Percentiles rank a stretch among this genome's conserved stretches.
Evolutionary conservation across 1,140 invertebrate genomes (phyloP).

Genomic region (Drosophila mauritiana): DNA sequence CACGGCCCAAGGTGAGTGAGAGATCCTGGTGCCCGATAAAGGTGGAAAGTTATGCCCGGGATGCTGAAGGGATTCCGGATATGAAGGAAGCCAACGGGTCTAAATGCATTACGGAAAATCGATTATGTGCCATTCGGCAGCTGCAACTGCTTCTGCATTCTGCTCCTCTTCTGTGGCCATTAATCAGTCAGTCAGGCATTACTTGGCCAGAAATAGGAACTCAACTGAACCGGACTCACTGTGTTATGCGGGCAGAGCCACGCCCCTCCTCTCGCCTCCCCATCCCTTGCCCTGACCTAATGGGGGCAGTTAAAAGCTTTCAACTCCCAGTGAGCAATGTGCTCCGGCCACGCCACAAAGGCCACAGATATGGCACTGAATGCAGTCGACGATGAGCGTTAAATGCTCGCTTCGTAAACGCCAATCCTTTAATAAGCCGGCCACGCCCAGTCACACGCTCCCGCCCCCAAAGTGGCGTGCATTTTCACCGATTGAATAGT

Average conservation of each 20-base stretch:
- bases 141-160: constrained; percentile 2
- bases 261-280: neutral
- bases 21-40: constrained; percentile 4
- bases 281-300: constrained; percentile 15
- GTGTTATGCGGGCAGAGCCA: constrained; percentile 19
- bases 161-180: constrained; percentile 19
- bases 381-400: constrained; percentile 1
- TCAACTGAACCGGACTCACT: constrained; percentile 8
- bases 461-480: constrained; percentile 38
- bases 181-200: constrained; percentile 53
- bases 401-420: constrained; percentile 43
- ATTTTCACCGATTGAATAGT: constrained; percentile 77
- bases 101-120: constrained; percentile 46
- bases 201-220: constrained; percentile 49
- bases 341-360: constrained; percentile 40
- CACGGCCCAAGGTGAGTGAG: neutral
- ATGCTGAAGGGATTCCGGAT: constrained; percentile 23
- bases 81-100: constrained; percentile 21
- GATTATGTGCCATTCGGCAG: constrained; percentile 25
- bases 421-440: constrained; percentile 48
- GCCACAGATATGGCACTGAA: constrained; percentile 25
- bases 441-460: constrained; percentile 49
- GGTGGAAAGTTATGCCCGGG: constrained; percentile 26
- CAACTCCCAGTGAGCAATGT: constrained; percentile 45
- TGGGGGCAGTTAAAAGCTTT: constrained; percentile 60